phyloP scores from a whole-genome alignment of 2,113 vertebrate species.

The Rhynchopsitta pachyrhyncha region DNA sequence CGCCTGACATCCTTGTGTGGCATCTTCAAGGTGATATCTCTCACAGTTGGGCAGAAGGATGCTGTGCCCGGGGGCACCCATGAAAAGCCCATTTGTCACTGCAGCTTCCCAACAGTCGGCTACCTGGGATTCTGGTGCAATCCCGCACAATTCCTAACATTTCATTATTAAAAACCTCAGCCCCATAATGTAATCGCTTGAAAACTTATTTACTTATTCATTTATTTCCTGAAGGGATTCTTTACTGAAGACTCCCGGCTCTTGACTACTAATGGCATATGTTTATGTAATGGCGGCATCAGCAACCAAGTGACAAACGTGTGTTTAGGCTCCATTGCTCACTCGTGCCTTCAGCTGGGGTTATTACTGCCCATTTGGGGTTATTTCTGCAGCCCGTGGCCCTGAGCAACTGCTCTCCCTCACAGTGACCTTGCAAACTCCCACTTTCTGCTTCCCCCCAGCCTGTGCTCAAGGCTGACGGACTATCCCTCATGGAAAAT shows the following conservation, averaged over 20 bases:
- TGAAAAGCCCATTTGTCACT: not conserved
- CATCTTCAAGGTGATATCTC: conserved; percentile 42
- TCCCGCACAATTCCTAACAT: not conserved
- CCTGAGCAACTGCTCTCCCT: not conserved
- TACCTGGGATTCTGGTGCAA: not conserved
- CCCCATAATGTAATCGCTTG: conserved; percentile 56
- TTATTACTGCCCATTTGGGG: not conserved
- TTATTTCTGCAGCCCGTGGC: not conserved
- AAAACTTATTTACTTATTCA: conserved; percentile 37
- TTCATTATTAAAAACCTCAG: conserved; percentile 16
- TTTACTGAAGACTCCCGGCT: conserved; percentile 74
- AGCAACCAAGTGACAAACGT: conserved; percentile 66
- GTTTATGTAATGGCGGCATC: conserved; percentile 74
- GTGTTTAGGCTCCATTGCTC: not conserved
- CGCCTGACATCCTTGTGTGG: conserved; percentile 24
- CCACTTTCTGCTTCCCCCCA: not conserved
- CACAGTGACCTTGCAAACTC: not conserved
- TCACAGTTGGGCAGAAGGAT: not conserved
- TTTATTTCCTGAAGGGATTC: conserved; percentile 76
- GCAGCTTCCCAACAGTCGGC: not conserved
- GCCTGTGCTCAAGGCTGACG: not conserved
- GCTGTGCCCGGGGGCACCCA: not conserved
- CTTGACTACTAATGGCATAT: conserved; percentile 73
- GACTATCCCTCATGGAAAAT: not conserved
- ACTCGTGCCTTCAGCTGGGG: not conserved